These are phyloP conservation scores for Neosilurus mollespiculum DNA, from an alignment of 2,797 vertebrate species.

Conservation along the genomic window DNA sequence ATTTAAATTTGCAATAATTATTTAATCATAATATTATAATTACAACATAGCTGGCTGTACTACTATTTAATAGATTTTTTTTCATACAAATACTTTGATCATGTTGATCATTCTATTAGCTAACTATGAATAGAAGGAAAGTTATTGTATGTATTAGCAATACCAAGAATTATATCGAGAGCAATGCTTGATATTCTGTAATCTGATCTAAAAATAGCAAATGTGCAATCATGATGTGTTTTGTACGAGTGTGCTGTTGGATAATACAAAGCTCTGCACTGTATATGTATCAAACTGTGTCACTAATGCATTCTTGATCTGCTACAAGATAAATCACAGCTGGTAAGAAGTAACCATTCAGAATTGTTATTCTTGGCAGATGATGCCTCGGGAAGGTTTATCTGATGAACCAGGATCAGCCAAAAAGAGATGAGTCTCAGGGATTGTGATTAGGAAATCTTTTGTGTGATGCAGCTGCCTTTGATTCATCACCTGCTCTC, in stretches of 20 bases:
- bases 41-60: slow-evolving; percentile 47
- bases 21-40: slow-evolving; percentile 27
- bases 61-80: slow-evolving; percentile 36
- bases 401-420: slow-evolving; percentile 19
- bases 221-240: slow-evolving; percentile 33
- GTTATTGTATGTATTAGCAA: slow-evolving; percentile 36
- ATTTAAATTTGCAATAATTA: slow-evolving; percentile 39
- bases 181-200: slow-evolving; percentile 40
- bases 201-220: slow-evolving; percentile 28
- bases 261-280: slow-evolving; percentile 40
- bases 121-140: slow-evolving; percentile 41
- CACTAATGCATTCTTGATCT: slow-evolving; percentile 11
- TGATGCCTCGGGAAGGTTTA: slow-evolving; percentile 5
- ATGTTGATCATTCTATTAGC: slow-evolving; percentile 54
- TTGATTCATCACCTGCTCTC: not conserved
- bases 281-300: slow-evolving; percentile 22
- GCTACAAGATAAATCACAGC: slow-evolving; percentile 17
- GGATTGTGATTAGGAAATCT: slow-evolving; percentile 14
- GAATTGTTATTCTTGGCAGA: slow-evolving; percentile 4
- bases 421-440: not conserved
- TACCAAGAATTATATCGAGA: slow-evolving; percentile 45
- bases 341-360: not conserved
- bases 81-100: slow-evolving; percentile 47
- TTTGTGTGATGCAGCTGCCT: slow-evolving; percentile 19
- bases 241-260: slow-evolving; percentile 38